Conservation (phyloP, 1,140 invertebrate species). For the Nomia melanderi region DNA sequence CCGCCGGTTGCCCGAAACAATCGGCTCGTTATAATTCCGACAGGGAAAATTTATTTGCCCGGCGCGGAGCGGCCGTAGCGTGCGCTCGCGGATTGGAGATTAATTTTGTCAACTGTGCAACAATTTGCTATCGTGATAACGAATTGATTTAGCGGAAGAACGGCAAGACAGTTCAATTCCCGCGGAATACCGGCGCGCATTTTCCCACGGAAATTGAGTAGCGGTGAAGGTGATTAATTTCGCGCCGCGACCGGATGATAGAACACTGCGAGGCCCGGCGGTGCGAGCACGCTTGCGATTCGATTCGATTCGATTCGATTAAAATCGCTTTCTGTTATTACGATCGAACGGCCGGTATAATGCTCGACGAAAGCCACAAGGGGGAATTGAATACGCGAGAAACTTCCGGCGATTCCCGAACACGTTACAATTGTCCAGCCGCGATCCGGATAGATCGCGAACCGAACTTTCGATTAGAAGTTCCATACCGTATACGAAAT, state of each 20-base stretch:
- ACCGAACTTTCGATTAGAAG: too few relatives aligned
- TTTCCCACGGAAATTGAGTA: slow-evolving; percentile 36
- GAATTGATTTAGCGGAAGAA: slow-evolving; percentile 42
- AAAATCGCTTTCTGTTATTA: too few relatives aligned
- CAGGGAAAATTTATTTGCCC: slow-evolving; percentile 35
- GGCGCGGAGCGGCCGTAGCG: background rate
- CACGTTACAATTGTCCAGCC: too few relatives aligned
- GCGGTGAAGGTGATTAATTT: slow-evolving; percentile 35
- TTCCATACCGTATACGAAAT: too few relatives aligned
- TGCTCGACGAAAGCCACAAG: too few relatives aligned
- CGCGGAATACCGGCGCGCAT: slow-evolving; percentile 1
- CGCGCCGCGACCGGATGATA: background rate
- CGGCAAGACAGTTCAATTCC: slow-evolving; percentile 39
- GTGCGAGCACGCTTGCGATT: too few relatives aligned
- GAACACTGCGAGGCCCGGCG: slow-evolving; percentile 6
- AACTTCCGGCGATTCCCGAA: too few relatives aligned
- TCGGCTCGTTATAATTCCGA: background rate
- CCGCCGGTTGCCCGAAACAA: background rate
- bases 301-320: too few relatives aligned
- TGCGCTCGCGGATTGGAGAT: slow-evolving; percentile 12
- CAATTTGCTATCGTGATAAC: slow-evolving; percentile 37
- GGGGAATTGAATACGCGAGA: too few relatives aligned
- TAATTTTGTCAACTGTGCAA: slow-evolving; percentile 44
- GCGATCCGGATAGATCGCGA: too few relatives aligned
- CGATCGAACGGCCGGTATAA: too few relatives aligned